These are phyloP conservation scores for Podocnemis expansa DNA, from an alignment of 2,113 vertebrate genomes.

Conservation along the genomic window DNA sequence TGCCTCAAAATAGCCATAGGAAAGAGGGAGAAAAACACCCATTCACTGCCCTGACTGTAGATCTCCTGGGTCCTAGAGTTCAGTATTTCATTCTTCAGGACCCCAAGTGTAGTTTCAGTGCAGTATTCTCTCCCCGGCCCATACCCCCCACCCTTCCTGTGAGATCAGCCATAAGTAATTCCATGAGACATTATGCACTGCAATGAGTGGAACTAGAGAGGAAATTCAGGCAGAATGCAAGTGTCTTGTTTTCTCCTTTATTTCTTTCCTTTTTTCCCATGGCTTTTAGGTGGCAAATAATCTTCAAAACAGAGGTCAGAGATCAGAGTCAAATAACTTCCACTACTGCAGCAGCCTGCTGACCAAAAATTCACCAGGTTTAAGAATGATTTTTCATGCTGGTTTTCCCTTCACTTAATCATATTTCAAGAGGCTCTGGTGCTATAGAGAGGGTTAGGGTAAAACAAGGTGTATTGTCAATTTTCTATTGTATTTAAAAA, in stretches of 20 bases:
- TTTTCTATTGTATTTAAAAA: not conserved
- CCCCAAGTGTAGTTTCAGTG: constrained; percentile 70
- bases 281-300: constrained; percentile 37
- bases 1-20: constrained; percentile 38
- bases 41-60: constrained; percentile 31
- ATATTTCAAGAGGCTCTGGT: not conserved
- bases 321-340: not conserved
- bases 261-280: constrained; percentile 48
- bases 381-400: not conserved
- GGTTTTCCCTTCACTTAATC: not conserved
- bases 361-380: not conserved
- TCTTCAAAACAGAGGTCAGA: constrained; percentile 25
- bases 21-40: not conserved
- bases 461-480: not conserved
- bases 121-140: constrained; percentile 68
- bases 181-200: constrained; percentile 66
- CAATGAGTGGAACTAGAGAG: constrained; percentile 71
- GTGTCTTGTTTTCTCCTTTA: constrained; percentile 23
- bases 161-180: constrained; percentile 72
- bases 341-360: not conserved
- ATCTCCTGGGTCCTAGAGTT: constrained; percentile 53
- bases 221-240: constrained; percentile 64
- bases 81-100: constrained; percentile 50
- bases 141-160: constrained; percentile 57
- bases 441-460: not conserved